Evolutionary conservation across 1,140 invertebrate genomes (phyloP), one percentile per base, ranked within the genome.

Genomic region (Ceratoteleas bidentatus): DNA sequence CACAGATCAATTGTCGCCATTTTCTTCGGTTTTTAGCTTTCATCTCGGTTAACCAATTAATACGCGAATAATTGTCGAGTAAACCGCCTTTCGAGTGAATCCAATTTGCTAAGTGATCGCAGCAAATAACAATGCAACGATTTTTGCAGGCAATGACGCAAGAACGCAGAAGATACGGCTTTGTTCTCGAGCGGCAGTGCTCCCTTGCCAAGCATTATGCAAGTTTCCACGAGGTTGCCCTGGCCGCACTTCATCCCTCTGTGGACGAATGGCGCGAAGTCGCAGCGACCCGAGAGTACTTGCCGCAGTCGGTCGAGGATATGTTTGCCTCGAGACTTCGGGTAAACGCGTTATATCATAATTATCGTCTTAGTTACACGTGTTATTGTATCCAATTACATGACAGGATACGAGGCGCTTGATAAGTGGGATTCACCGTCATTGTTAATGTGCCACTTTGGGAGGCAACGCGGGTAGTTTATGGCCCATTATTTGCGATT

Each of bases 121-220:
- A 45, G n/a, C 36, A 13, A 64, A 49, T 73, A 54, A 54, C 49
- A 5, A 5, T 38, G 40, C 15, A 40, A 69, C 66, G 0, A 74
- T 74, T 61, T 83, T 85, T 85, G 82, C 88, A 98, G 97, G 97
- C 97, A 43, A 96, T 98, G 94, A 96, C 97, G 43, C 97, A 99
- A 91, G 97, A 99, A 90, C 93, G 97, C 75, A 93, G 97, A 69
- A 94, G 97, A 83, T 98, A 98, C 89, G 97, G 97, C 52, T 98
- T 98, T 89, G 96, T 98, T 13, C 92, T 99, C 82, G 97, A 98
- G 89, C 93, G 97, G 81, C 96, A 98, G 85, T 97, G 96, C 86
- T 97, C 96, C 1, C 92, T 98, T 50, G 96, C 96, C n/a, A 97
- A 97, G 89, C 96, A 98, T 90, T 97, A 97, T 93, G 93, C 97